Conservation (phyloP, 2,888 invertebrate genomes). For the Volucella inanis region DNA sequence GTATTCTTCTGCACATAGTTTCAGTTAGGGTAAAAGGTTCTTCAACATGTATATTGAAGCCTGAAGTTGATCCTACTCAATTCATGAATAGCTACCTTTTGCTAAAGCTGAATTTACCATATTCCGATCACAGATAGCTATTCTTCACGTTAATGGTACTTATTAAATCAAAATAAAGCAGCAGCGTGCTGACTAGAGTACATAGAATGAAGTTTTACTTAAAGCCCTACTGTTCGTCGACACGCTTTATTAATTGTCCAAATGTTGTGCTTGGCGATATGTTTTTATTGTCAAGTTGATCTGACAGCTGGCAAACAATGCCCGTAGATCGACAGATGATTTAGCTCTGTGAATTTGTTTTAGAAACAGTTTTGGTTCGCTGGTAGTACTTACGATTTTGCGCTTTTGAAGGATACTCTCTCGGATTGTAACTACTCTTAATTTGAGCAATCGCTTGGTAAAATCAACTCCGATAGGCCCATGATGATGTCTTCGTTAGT, state of each 20-base stretch:
- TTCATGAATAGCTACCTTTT: constrained; percentile 83
- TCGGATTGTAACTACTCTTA: constrained; percentile 76
- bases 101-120: constrained; percentile 83
- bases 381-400: constrained; percentile 28
- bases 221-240: constrained; percentile 78
- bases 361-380: constrained; percentile 51
- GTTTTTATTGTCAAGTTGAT: constrained; percentile 58
- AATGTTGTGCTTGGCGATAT: constrained; percentile 77
- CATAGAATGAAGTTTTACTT: constrained; percentile 85
- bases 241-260: constrained; percentile 75
- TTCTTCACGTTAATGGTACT: constrained; percentile 81
- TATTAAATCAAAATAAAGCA: constrained; percentile 85
- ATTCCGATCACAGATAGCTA: constrained; percentile 85
- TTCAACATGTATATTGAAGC: constrained; percentile 87
- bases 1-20: constrained; percentile 83
- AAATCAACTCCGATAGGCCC: constrained; percentile 86
- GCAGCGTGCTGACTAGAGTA: constrained; percentile 85
- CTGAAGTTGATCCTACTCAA: constrained; percentile 86
- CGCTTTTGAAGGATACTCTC: constrained; percentile 69
- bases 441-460: constrained; percentile 84
- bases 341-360: constrained; percentile 63
- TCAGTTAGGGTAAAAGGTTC: constrained; percentile 87
- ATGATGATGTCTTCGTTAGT: constrained; percentile 23
- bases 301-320: constrained; percentile 72
- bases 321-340: constrained; percentile 66